Evolutionary conservation across 2,888 invertebrate genomes (phyloP), one percentile per base, ranked within the genome.

Genomic region (Lydus trimaculatus): DNA sequence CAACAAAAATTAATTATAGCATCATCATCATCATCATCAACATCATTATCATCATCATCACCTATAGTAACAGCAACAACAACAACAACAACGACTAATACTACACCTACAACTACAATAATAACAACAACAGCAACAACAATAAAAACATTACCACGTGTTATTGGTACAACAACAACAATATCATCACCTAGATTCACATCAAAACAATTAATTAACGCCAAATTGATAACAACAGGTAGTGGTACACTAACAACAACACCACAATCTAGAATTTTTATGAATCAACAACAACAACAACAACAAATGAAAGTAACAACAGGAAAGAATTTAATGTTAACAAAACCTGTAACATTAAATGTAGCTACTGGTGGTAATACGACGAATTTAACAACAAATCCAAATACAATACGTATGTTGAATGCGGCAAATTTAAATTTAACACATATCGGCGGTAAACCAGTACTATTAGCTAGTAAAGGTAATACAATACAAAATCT

Each of bases 401-500:
- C 81, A 17, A 83, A 81, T 65, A 79, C 83, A 4, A 86, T 88
- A 63, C 83, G 89, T 15, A 88, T 89, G 86, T 85, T 87, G 20
- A 87, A 87, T 75, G 84, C 88, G 1, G 82, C 86, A 17, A 85
- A 85, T 69, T 76, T 87, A 61, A 87, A 89, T 77, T 80, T 89
- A 66, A 86, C 89, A 0, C 87, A 88, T 66, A 84, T 89, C 33
- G 87, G 87, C 60, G 89, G 89, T 8, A 89, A 89, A 79, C 89
- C 88, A 31, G 86, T 89, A 15, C 82, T 89, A 61, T 83, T 89
- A 60, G 87, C 88, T 0, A 85, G 86, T 77, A 81, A 83, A 70
- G 81, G 83, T 23, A 82, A 80, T 52, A 80, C 84, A 6, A 79
- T 84, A 63, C 85, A 84, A 70, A 84, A 81, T 68, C 74, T 84